Base-by-base conservation (phyloP, 2,797 vertebrate species). In the Trichosurus vulpecula region DNA sequence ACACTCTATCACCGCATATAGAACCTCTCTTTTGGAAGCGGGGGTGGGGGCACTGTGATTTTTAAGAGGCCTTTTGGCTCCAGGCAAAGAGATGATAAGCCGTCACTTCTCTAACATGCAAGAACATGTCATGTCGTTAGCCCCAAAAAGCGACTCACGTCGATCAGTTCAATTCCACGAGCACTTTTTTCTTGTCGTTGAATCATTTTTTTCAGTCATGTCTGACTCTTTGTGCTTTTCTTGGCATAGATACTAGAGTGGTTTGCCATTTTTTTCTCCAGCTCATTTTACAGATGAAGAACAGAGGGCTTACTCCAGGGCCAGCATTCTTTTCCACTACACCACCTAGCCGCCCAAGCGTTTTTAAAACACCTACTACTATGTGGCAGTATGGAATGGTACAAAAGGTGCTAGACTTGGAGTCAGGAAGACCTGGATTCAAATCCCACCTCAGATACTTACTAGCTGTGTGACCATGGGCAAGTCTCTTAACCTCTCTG, bases 51-150 rank as follows among this genome's bases (percentile, higher is more conserved):
- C 19, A 66, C 66, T 74, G 35, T 19, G 6, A 74, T 74, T 74
- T 25, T 58, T 29, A 91, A 61, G 94, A 94, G 95, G 13, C 57
- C 30, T 93, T 74, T 91, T 29, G 81, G 74, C 22, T 47, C n/a
- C 14, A 22, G n/a, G 41, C 41, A 47, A 74, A 41, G 41, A 47
- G 74, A 47, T 81, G 87, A 95, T 93, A 91, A 93, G 91, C 58
- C 53, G 53, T 54, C 95, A 25, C 61, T 96, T 51, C 19, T 52
- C 31, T 94, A 27, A 11, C 6, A 8, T 57, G 66, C 19, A 41
- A 41, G n/a, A 25, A 81, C 22, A 13, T 0, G 0, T 81, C 22
- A 13, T 0, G 0, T 81, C 9, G 35, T 92, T 31, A 31, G 54
- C 35, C 41, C 92, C 55, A 6, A 41, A 35, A 0, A 81, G 74